These are phyloP conservation scores for Petrocephalus microphthalmus DNA, from an alignment of 2,113 vertebrate genomes.

Conservation along the genomic window DNA sequence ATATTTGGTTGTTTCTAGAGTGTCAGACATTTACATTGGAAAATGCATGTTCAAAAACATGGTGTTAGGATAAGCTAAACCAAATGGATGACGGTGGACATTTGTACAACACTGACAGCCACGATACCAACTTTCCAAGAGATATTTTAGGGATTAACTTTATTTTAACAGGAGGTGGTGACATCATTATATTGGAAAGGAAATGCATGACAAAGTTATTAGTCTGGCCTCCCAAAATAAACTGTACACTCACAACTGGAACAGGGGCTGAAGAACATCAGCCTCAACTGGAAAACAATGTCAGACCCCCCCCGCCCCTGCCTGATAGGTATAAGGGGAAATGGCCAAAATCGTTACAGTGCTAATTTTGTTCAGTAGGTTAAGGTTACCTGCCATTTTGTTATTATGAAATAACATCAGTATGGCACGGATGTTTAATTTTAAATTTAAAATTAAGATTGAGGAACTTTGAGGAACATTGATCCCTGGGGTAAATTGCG, in stretches of 20 bases:
- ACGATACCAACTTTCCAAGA: neutral
- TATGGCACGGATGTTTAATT: neutral
- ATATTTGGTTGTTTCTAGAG: neutral
- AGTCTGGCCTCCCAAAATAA: neutral
- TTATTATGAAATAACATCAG: neutral
- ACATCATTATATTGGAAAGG: neutral
- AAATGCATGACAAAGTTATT: neutral
- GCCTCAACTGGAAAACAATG: neutral
- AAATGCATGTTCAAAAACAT: neutral
- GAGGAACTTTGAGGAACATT: neutral
- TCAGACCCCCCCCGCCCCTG: neutral
- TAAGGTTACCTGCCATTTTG: neutral
- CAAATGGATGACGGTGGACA: neutral
- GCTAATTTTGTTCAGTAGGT: neutral
- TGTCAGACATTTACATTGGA: neutral
- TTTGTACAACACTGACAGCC: neutral
- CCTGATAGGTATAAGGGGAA: neutral
- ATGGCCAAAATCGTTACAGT: neutral
- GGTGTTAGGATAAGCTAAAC: neutral
- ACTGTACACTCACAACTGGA: neutral
- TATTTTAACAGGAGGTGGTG: neutral
- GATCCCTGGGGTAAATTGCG: neutral
- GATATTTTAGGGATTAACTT: slow-evolving; percentile 6
- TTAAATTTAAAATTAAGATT: neutral
- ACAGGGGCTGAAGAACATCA: neutral